Percentiles rank a stretch among this genome's conserved stretches.
Evolutionary conservation across 1,140 invertebrate species (phyloP).

Genomic region (Dendroctonus valens): DNA sequence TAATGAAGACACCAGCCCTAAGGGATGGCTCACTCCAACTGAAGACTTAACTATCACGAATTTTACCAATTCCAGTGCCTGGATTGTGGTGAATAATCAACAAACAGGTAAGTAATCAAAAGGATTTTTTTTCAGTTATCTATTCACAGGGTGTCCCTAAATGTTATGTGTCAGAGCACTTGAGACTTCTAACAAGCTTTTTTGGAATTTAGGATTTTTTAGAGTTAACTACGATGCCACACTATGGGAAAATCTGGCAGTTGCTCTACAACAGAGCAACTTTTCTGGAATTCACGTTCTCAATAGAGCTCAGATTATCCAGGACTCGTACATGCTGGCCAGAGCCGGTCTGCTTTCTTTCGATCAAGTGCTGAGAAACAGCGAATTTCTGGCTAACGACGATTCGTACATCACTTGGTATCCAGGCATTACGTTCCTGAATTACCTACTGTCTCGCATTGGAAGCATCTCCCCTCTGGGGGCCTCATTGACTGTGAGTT

Average conservation of each 20-base stretch:
- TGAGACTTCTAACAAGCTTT: background rate
- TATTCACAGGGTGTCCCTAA: background rate
- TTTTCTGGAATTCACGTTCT: conserved; percentile 60
- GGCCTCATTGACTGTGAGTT: conserved; percentile 5
- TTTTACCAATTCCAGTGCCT: conserved; percentile 56
- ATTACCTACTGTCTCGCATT: conserved; percentile 2
- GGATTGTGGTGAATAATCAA: conserved; percentile 69
- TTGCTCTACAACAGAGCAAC: conserved; percentile 53
- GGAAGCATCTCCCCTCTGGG: conserved; percentile 9
- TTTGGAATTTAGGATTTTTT: conserved; percentile 65
- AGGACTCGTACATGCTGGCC: conserved; percentile 70
- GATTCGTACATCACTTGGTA: conserved; percentile 64
- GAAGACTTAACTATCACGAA: conserved; percentile 15
- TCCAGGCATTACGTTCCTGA: conserved; percentile 51
- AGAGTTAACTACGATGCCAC: conserved; percentile 73
- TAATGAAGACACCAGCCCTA: conserved; percentile 51
- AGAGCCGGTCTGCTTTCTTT: conserved; percentile 52
- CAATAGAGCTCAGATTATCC: conserved; percentile 77
- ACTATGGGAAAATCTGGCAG: conserved; percentile 64
- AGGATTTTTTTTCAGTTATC: background rate
- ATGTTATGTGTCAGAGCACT: too few relatives aligned
- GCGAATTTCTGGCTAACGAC: conserved; percentile 61
- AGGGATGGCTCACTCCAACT: conserved; percentile 49
- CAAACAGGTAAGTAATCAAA: conserved; percentile 56
- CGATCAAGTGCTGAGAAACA: conserved; percentile 55